Conservation (phyloP, 1,140 invertebrate species). For the Cheumatopsyche charites region DNA sequence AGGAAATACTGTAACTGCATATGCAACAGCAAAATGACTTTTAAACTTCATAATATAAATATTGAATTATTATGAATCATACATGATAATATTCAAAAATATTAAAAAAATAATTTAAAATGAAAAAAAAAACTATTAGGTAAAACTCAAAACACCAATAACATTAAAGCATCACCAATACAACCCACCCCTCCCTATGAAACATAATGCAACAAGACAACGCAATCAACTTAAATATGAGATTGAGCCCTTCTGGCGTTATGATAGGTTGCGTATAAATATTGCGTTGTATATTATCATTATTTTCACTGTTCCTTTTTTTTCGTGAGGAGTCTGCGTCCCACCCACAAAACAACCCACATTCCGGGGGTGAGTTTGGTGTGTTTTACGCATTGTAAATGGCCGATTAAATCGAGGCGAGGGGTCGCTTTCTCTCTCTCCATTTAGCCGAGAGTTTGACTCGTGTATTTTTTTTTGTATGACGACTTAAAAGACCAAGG, state of each 20-base stretch:
- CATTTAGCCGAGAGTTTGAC: conserved; percentile 28
- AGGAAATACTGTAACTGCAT: too few relatives aligned
- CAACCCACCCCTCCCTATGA: too few relatives aligned
- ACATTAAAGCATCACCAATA: too few relatives aligned
- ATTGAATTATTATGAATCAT: too few relatives aligned
- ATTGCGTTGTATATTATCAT: conserved; percentile 49
- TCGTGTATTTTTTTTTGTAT: background rate
- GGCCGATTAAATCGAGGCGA: conserved; percentile 42
- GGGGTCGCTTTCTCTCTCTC: conserved; percentile 7
- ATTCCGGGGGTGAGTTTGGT: conserved; percentile 11
- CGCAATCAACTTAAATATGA: background rate
- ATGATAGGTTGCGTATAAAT: conserved; percentile 48
- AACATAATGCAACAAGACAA: background rate
- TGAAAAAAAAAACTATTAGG: too few relatives aligned
- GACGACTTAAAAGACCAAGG: too few relatives aligned
- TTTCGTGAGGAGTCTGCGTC: conserved; percentile 13
- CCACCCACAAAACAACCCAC: background rate
- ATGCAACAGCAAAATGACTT: too few relatives aligned
- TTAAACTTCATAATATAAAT: too few relatives aligned
- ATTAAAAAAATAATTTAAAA: too few relatives aligned
- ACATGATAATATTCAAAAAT: too few relatives aligned
- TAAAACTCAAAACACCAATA: too few relatives aligned
- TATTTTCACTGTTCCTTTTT: conserved; percentile 48
- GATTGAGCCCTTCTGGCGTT: conserved; percentile 31
- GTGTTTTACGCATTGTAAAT: conserved; percentile 49